These are phyloP conservation scores for Planiliza haematocheilus DNA, from an alignment of 2,113 vertebrate species.

Conservation along the genomic window DNA sequence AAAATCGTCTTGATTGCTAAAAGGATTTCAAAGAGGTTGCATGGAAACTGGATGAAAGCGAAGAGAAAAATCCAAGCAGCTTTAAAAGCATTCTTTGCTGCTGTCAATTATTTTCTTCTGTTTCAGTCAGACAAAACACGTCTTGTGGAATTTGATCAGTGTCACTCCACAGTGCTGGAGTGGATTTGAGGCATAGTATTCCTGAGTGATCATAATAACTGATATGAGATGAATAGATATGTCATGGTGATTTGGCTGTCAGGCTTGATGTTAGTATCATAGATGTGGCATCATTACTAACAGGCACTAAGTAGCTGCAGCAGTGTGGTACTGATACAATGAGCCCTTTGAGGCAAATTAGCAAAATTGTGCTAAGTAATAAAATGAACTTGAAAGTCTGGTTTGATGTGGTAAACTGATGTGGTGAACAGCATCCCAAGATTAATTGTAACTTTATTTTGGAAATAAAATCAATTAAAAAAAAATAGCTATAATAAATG, in stretches of 20 bases:
- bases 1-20: conserved; percentile 75
- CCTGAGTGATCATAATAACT: not conserved
- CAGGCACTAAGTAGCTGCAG: not conserved
- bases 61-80: conserved; percentile 32
- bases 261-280: not conserved
- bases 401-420: no score
- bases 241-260: not conserved
- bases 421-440: no score
- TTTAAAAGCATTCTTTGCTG: conserved; percentile 67
- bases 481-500: no score
- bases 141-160: conserved; percentile 55
- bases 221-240: not conserved
- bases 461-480: no score
- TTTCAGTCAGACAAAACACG: conserved; percentile 64
- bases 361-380: not conserved
- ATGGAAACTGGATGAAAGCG: conserved; percentile 64
- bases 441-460: no score
- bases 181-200: conserved; percentile 22
- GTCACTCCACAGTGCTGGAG: conserved; percentile 18
- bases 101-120: conserved; percentile 60
- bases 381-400: not conserved
- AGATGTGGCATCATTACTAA: not conserved
- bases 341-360: not conserved
- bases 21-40: conserved; percentile 70
- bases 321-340: not conserved